Percentiles rank a stretch among this genome's conserved stretches.
Conservation (phyloP, 2,888 invertebrate genomes). For the Drosophila neotestacea region DNA sequence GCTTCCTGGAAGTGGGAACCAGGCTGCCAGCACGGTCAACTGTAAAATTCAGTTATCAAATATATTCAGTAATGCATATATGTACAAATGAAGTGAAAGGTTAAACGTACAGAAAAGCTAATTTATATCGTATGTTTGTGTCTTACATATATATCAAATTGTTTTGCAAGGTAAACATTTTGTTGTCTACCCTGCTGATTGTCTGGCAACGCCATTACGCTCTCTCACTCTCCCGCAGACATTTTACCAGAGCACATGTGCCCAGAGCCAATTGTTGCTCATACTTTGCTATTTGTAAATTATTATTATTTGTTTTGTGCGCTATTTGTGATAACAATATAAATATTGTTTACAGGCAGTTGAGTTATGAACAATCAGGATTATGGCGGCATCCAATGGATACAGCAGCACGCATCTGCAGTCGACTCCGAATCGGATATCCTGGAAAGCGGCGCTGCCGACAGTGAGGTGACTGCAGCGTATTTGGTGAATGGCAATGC, state of each 20-base stretch:
- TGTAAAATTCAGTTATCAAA: neutral
- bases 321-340: conserved; percentile 35
- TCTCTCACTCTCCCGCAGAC: conserved; percentile 61
- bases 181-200: neutral
- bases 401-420: conserved; percentile 71
- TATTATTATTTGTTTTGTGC: conserved; percentile 24
- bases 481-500: conserved; percentile 55
- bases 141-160: too few species aligned
- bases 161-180: conserved; percentile 8
- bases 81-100: neutral
- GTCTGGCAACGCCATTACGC: conserved; percentile 58
- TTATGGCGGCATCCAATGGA: conserved; percentile 83
- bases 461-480: conserved; percentile 50
- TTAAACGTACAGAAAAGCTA: neutral
- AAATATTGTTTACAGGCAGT: conserved; percentile 38
- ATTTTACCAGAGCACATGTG: conserved; percentile 69
- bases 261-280: conserved; percentile 70
- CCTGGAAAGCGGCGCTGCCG: conserved; percentile 61
- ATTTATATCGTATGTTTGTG: too few species aligned
- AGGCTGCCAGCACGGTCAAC: conserved; percentile 35
- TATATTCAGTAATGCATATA: neutral
- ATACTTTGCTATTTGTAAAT: conserved; percentile 25
- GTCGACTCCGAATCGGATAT: conserved; percentile 73
- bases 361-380: conserved; percentile 72
- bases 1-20: conserved; percentile 39